Base-by-base conservation (phyloP, 1,140 invertebrate species). In the Sweltsa coloradensis region DNA sequence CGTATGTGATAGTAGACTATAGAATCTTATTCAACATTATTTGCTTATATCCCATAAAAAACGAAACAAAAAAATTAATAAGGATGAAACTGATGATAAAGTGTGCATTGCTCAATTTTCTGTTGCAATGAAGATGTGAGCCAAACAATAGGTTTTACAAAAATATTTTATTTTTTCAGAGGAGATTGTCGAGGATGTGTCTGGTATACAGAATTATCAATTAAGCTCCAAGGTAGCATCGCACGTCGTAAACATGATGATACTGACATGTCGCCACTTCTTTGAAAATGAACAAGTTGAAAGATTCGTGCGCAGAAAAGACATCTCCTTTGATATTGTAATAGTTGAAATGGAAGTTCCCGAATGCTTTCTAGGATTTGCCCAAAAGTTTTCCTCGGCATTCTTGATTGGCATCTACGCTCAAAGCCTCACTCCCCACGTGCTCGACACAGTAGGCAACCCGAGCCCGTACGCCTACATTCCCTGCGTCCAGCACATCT, bases 391-490 rank as follows among this genome's bases (percentile, higher is more conserved):
- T 11, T 21, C 31, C 19, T 14, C 49, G 18, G 43, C 45, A 18
- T 41, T 40, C 5, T 9, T 19, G 2, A 9, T 44, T 14, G 27
- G n/a, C n/a, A n/a, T 55, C 36, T 51, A 16, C 2, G 53, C 2
- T 41, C 60, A 41, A 54, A 58, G 5, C 25, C 34, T 5, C 34
- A 59, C 40, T 55, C 67, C 76, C 0, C 81, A 78, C 16, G 22
- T 21, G 16, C 7, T 18, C 36, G 36, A 13, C 36, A 18, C 16
- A 21, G 13, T 49, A 13, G 52, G 45, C 3, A 63, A 73, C 40
- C 68, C 69, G 0, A 70, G 78, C 31, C 75, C 78, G 54, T 73
- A 78, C 0, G 49, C 54, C 2, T 78, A 77, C 53, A 64, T 81
- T 0, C 75, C 80, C 0, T 61, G 64, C 49, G 57, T 69, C 23